Evolutionary conservation across 2,797 vertebrate species (phyloP).

Genomic region (Babyrousa celebensis): DNA sequence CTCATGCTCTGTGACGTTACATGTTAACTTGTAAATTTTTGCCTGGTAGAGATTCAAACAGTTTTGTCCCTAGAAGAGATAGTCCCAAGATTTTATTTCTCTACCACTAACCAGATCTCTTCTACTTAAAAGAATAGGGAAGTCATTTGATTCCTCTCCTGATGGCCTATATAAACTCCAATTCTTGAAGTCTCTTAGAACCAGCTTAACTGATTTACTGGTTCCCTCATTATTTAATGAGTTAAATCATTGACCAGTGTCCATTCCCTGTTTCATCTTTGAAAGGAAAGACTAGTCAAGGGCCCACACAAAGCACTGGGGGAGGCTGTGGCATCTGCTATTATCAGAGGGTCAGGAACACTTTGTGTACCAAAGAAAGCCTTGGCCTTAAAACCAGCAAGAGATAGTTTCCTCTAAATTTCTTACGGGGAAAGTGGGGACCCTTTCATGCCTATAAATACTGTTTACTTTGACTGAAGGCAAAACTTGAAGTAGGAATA

Average conservation of each 20-base stretch:
- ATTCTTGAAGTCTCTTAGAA: conserved; percentile 41
- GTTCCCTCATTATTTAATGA: conserved; percentile 33
- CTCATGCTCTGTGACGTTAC: background rate
- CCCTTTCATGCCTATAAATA: conserved; percentile 12
- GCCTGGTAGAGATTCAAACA: background rate
- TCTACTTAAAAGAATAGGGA: conserved; percentile 58
- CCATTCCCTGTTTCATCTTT: background rate
- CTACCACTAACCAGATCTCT: background rate
- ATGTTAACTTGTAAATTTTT: conserved; percentile 53
- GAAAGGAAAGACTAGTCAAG: background rate
- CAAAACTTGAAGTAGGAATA: conserved; percentile 45
- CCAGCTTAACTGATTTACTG: conserved; percentile 33
- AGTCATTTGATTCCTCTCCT: conserved; percentile 8
- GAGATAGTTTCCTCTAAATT: conserved; percentile 34
- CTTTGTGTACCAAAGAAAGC: background rate
- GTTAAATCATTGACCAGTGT: conserved; percentile 31
- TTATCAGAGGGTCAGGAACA: background rate
- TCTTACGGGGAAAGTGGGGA: background rate
- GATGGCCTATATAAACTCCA: background rate
- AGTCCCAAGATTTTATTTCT: conserved; percentile 11
- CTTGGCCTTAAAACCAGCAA: background rate
- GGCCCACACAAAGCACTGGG: background rate
- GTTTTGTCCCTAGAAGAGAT: background rate
- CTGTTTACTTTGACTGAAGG: background rate
- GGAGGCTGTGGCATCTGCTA: background rate